A percentile compares a stretch with the other conserved stretches of the same genome.
Conservation (phyloP, 2,888 invertebrate species). For the Cheilosia scutellata region DNA sequence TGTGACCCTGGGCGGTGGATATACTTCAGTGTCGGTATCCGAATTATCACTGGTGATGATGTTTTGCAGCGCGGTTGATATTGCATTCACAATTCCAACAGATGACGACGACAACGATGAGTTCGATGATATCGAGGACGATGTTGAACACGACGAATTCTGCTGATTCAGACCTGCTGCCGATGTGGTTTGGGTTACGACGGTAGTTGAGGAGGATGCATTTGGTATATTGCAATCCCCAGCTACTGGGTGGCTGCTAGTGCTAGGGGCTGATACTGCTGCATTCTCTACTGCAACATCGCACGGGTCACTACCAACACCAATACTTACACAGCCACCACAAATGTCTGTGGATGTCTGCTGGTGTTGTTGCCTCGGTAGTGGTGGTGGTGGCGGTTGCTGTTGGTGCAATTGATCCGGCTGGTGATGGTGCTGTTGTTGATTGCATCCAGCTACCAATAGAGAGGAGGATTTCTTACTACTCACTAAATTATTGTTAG, state of each 20-base stretch:
- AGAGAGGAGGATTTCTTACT: slow-evolving; percentile 55
- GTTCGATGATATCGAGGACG: slow-evolving; percentile 82
- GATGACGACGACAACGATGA: slow-evolving; percentile 82
- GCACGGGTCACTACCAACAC: slow-evolving; percentile 66
- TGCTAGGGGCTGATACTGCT: slow-evolving; percentile 48
- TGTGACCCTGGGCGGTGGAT: slow-evolving; percentile 93
- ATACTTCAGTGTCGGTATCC: slow-evolving; percentile 93
- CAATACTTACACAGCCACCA: slow-evolving; percentile 70
- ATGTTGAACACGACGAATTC: slow-evolving; percentile 78
- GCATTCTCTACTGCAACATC: slow-evolving; percentile 61
- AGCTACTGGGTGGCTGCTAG: slow-evolving; percentile 78
- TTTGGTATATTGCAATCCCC: slow-evolving; percentile 61
- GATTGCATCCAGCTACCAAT: slow-evolving; percentile 11
- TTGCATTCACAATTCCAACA: slow-evolving; percentile 82
- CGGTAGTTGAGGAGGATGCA: slow-evolving; percentile 77
- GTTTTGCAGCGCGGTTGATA: slow-evolving; percentile 82
- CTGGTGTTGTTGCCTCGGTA: slow-evolving; percentile 71
- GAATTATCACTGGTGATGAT: slow-evolving; percentile 91
- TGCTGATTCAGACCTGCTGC: slow-evolving; percentile 79
- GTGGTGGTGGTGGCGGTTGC: slow-evolving; percentile 68
- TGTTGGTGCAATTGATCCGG: slow-evolving; percentile 48
- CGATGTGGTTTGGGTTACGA: slow-evolving; percentile 87
- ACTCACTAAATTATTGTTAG: slow-evolving; percentile 55
- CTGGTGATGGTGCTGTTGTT: slow-evolving; percentile 49
- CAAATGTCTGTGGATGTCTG: slow-evolving; percentile 70